Percentiles rank a stretch among this genome's conserved stretches.
Evolutionary conservation across 2,797 vertebrate genomes (phyloP).

Genomic region (Hoplostethus mediterraneus): DNA sequence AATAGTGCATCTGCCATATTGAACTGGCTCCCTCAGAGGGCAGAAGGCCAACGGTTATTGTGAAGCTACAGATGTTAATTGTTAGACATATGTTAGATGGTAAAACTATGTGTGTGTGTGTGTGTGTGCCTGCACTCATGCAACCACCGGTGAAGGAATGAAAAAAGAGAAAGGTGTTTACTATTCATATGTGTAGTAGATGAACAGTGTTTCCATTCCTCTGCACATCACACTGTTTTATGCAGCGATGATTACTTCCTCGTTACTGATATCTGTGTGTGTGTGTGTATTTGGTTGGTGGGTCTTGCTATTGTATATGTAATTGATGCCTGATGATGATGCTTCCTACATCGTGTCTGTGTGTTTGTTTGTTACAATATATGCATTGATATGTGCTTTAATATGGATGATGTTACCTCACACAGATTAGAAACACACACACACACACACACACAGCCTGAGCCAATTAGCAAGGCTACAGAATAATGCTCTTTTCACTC

Average conservation of each 20-base stretch:
- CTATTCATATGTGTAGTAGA: not conserved
- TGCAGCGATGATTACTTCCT: not conserved
- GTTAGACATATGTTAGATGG: not conserved
- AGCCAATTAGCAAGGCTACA: not conserved
- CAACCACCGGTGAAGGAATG: too few species aligned
- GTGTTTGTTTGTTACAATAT: too few species aligned
- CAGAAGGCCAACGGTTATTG: not conserved
- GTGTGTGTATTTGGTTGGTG: not conserved
- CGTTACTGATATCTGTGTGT: not conserved
- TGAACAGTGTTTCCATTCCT: not conserved
- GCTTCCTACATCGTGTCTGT: too few species aligned
- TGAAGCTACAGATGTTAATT: conserved; percentile 2
- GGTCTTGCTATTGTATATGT: too few species aligned
- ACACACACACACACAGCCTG: conserved; percentile 2
- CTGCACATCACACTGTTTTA: conserved; percentile 4
- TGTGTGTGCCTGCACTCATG: too few species aligned
- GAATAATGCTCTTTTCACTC: too few species aligned
- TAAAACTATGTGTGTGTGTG: too few species aligned
- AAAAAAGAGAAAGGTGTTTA: not conserved
- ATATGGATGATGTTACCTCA: not conserved
- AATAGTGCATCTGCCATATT: not conserved
- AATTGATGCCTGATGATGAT: too few species aligned
- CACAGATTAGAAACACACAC: not conserved
- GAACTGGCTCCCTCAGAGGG: not conserved
- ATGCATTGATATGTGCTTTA: too few species aligned